These are phyloP conservation scores for Metallyticus violacea DNA, from an alignment of 2,888 invertebrate genomes.

Conservation along the genomic window DNA sequence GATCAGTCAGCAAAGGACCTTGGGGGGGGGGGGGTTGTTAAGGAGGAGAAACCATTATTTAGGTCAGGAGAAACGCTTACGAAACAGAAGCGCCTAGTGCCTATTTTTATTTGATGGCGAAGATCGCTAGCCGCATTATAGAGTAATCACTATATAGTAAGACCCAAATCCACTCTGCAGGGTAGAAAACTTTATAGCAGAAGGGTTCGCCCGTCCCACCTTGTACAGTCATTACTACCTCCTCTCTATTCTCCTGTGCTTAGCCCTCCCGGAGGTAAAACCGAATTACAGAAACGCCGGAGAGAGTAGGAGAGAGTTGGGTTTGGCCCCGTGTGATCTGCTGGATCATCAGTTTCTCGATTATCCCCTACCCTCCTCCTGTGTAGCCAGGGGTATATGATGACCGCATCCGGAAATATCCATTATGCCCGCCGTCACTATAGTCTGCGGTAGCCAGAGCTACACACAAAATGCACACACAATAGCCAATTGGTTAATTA, in stretches of 20 bases:
- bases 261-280: background rate
- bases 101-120: background rate
- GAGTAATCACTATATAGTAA: background rate
- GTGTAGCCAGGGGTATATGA: background rate
- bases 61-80: background rate
- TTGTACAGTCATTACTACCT: background rate
- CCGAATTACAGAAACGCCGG: background rate
- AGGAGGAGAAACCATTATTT: background rate
- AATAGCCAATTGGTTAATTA: conserved; percentile 6
- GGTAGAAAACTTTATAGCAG: background rate
- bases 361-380: background rate
- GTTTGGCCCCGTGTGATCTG: background rate
- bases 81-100: background rate
- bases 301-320: background rate
- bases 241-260: background rate
- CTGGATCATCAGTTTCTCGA: background rate
- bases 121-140: no score
- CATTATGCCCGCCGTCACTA: background rate
- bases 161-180: background rate
- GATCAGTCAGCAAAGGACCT: no score
- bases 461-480: background rate
- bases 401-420: background rate
- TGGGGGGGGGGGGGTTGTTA: no score
- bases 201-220: background rate
- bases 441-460: background rate